phyloP scores from a whole-genome alignment of 2,888 invertebrate species.

The Drosophila vallismaia region DNA sequence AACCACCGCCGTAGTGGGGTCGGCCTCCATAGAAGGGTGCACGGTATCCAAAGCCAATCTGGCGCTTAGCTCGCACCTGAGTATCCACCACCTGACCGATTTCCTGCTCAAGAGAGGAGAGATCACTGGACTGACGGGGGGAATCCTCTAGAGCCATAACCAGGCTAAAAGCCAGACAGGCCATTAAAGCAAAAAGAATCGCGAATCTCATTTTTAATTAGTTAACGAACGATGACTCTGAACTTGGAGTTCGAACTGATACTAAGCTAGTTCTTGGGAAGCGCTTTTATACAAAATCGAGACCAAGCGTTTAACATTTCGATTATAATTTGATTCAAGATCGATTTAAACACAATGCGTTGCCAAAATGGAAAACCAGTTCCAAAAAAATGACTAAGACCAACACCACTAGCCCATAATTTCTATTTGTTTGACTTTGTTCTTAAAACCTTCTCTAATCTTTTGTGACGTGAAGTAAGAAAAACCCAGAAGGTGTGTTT shows the following conservation, averaged over 20 bases:
- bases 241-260: slow-evolving; percentile 52
- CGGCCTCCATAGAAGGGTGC: slow-evolving; percentile 21
- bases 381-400: slow-evolving; percentile 40
- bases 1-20: slow-evolving; percentile 8
- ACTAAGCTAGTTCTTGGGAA: not conserved
- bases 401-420: slow-evolving; percentile 3
- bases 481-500: slow-evolving; percentile 8
- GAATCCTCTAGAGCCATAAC: slow-evolving; percentile 35
- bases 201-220: slow-evolving; percentile 52
- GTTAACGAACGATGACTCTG: slow-evolving; percentile 16
- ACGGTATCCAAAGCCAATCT: slow-evolving; percentile 32
- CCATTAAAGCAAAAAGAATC: slow-evolving; percentile 51
- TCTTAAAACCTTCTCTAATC: slow-evolving; percentile 6
- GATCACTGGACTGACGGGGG: slow-evolving; percentile 11
- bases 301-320: slow-evolving; percentile 52
- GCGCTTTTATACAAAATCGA: slow-evolving; percentile 55
- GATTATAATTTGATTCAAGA: slow-evolving; percentile 70
- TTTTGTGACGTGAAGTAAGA: slow-evolving; percentile 26
- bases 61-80: slow-evolving; percentile 53
- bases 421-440: not conserved
- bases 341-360: slow-evolving; percentile 50
- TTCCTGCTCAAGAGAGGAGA: slow-evolving; percentile 16
- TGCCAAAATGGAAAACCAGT: slow-evolving; percentile 48
- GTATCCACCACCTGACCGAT: slow-evolving; percentile 29
- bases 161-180: slow-evolving; percentile 41